Evolutionary conservation across 2,113 vertebrate genomes (phyloP).

Genomic region (Megaceryle maxima): DNA sequence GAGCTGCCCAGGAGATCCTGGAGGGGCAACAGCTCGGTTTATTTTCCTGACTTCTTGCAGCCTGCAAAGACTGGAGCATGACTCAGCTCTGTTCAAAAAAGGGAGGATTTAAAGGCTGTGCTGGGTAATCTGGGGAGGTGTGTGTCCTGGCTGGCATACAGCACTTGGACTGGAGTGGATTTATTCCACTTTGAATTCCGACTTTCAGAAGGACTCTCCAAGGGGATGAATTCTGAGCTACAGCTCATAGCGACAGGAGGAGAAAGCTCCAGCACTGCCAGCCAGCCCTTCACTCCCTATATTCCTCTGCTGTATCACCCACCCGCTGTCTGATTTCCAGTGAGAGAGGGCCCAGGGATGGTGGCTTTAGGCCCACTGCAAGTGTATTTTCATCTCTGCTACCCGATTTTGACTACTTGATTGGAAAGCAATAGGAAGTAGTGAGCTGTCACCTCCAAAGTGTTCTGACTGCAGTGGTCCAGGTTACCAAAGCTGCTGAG

Average conservation of each 20-base stretch:
- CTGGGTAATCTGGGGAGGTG: neutral
- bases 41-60: neutral
- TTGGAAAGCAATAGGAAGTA: neutral
- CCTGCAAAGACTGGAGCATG: neutral
- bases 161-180: accelerated
- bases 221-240: neutral
- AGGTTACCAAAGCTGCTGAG: neutral
- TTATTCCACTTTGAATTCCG: neutral
- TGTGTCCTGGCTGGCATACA: neutral
- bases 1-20: neutral
- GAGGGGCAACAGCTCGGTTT: neutral
- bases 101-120: neutral
- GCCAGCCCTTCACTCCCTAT: neutral
- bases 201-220: neutral
- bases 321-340: neutral
- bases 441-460: neutral
- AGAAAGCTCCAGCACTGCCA: neutral
- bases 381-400: neutral
- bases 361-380: neutral
- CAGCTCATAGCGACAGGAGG: neutral
- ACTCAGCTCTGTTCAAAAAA: neutral
- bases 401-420: neutral
- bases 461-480: neutral
- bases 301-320: neutral
- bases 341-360: neutral